A percentile compares a stretch with the other conserved stretches of the same genome.
phyloP scores from a whole-genome alignment of 2,113 vertebrate genomes.

The Notiomystis cincta region DNA sequence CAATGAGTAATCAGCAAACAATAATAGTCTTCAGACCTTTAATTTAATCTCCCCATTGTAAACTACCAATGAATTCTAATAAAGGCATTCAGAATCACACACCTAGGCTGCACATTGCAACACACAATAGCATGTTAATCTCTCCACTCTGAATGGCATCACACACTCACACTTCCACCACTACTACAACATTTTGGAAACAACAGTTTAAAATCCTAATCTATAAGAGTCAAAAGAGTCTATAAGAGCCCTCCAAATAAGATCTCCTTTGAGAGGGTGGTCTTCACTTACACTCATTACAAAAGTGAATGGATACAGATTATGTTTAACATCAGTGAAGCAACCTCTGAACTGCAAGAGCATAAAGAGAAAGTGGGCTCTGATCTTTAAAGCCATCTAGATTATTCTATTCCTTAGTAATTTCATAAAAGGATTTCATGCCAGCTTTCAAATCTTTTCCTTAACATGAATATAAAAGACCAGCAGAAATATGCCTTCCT shows the following conservation, averaged over 20 bases:
- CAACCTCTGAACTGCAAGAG: background rate
- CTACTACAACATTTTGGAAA: background rate
- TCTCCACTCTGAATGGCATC: background rate
- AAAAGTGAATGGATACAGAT: background rate
- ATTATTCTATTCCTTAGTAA: background rate
- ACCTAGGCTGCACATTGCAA: background rate
- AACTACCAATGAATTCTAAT: conserved; percentile 14
- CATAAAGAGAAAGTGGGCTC: background rate
- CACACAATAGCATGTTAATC: background rate
- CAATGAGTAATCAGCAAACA: background rate
- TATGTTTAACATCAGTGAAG: background rate
- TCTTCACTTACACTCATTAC: background rate
- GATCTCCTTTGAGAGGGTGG: background rate
- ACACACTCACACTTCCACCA: background rate
- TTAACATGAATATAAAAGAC: background rate
- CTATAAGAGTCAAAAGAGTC: background rate
- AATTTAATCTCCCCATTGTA: background rate
- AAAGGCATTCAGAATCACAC: background rate
- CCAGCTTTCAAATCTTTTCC: background rate
- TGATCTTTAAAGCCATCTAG: background rate
- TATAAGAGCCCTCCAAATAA: background rate
- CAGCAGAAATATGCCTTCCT: background rate
- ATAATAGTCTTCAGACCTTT: background rate
- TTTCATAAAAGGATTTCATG: background rate
- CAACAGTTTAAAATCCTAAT: background rate